Percentiles rank a stretch among this genome's conserved stretches.
phyloP scores from a whole-genome alignment of 2,113 vertebrate species.

The pig (Sus scrofa) region DNA sequence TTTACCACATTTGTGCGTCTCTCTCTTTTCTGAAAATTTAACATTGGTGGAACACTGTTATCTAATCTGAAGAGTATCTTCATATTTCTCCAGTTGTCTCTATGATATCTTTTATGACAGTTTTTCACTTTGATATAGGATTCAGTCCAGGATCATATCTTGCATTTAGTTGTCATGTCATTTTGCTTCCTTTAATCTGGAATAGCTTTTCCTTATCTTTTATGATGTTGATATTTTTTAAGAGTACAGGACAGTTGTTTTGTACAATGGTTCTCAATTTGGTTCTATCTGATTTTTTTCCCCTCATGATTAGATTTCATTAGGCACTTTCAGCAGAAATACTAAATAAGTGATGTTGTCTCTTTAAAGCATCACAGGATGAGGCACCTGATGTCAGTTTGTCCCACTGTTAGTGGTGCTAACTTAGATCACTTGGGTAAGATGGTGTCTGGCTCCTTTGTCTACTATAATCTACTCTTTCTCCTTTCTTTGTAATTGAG shows the following conservation, averaged over 20 bases:
- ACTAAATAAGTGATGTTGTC: constrained; percentile 19
- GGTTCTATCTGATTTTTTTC: constrained; percentile 67
- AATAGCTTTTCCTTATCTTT: constrained; percentile 55
- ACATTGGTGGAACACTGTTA: neutral
- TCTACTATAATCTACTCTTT: constrained; percentile 2
- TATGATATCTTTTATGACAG: neutral
- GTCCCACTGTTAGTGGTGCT: neutral
- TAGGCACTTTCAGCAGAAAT: constrained; percentile 40
- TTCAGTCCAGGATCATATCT: neutral
- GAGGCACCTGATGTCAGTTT: constrained; percentile 13
- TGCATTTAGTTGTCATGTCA: constrained; percentile 48
- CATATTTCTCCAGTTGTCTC: neutral
- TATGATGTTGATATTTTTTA: constrained; percentile 46
- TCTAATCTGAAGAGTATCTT: neutral
- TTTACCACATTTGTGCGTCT: neutral
- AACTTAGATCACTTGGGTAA: neutral
- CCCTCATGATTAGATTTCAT: constrained; percentile 54
- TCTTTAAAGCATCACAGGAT: constrained; percentile 12
- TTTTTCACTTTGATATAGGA: constrained; percentile 26
- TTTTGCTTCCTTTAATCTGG: constrained; percentile 43
- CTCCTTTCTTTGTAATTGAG: constrained; percentile 43
- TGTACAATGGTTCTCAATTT: constrained; percentile 40
- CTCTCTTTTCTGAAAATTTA: neutral
- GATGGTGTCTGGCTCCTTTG: neutral
- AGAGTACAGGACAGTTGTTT: constrained; percentile 19